Percentiles rank a stretch among this genome's conserved stretches.
Conservation (phyloP, 2,797 vertebrate species). For the Pangasius mekongensis region DNA sequence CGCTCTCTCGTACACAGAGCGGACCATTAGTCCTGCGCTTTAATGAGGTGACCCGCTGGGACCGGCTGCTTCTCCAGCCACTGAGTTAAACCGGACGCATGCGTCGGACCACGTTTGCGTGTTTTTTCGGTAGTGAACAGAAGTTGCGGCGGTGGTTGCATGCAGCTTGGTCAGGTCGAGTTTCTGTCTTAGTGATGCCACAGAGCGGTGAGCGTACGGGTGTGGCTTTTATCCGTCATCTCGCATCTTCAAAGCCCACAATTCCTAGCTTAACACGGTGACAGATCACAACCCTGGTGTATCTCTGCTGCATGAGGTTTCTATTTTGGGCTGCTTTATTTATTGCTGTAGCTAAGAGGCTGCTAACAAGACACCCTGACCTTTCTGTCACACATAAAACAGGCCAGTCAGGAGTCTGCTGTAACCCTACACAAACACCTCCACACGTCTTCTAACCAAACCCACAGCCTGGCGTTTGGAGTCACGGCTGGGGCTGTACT, state of each 20-base stretch:
- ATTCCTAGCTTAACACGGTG: background rate
- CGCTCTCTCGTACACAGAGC: background rate
- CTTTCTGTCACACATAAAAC: slow-evolving; percentile 9
- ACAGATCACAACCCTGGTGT: background rate
- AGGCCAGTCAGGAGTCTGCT: background rate
- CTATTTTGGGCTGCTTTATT: slow-evolving; percentile 22
- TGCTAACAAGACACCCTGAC: slow-evolving; percentile 28
- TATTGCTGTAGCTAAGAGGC: background rate
- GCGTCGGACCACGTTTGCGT: background rate
- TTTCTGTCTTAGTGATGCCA: background rate
- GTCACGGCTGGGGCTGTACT: background rate
- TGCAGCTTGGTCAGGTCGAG: background rate
- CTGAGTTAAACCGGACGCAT: too few relatives aligned
- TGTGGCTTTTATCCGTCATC: background rate
- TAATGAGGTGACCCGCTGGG: background rate
- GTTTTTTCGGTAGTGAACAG: background rate
- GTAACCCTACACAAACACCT: background rate
- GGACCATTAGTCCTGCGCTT: background rate
- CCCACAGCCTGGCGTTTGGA: background rate
- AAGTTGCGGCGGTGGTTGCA: too few relatives aligned
- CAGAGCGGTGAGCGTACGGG: background rate
- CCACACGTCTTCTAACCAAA: background rate
- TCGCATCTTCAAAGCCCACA: background rate
- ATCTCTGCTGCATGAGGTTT: background rate
- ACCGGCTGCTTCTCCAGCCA: background rate